Evolutionary conservation across 2,797 vertebrate genomes (phyloP).

Genomic region (Galago senegalensis): DNA sequence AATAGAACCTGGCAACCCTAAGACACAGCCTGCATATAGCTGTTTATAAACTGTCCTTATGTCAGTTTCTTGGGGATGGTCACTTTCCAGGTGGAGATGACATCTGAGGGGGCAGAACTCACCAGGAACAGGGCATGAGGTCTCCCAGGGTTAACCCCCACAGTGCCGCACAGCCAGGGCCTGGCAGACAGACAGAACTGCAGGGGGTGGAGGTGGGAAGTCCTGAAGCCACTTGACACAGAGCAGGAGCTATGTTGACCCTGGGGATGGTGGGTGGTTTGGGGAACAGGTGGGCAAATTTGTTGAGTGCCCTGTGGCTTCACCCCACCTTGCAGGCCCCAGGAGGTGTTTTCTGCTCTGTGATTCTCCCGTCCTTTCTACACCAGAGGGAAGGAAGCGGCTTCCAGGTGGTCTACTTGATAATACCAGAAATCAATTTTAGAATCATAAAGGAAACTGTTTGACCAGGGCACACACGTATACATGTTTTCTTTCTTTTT

Average conservation of each 20-base stretch:
- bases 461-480: rapidly evolving
- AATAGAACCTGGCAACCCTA: neutral
- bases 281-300: neutral
- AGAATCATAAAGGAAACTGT: rapidly evolving
- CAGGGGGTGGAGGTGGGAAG: neutral
- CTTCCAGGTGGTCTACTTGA: rapidly evolving
- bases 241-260: neutral
- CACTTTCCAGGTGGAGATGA: too few species aligned
- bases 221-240: neutral
- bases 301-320: rapidly evolving
- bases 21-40: neutral
- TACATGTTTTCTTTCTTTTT: too few species aligned
- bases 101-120: too few species aligned
- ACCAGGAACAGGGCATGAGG: neutral
- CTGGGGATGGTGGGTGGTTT: rapidly evolving
- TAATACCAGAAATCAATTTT: rapidly evolving
- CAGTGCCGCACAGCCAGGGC: rapidly evolving
- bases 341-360: rapidly evolving
- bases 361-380: neutral
- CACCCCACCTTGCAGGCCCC: neutral
- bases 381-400: rapidly evolving
- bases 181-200: neutral
- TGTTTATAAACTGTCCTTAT: too few species aligned
- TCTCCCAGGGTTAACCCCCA: neutral
- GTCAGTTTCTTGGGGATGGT: too few species aligned